Evolutionary conservation across 53 echinoderm and acorn worm species (phyloP).

Genomic region (Apostichopus leukothele): DNA sequence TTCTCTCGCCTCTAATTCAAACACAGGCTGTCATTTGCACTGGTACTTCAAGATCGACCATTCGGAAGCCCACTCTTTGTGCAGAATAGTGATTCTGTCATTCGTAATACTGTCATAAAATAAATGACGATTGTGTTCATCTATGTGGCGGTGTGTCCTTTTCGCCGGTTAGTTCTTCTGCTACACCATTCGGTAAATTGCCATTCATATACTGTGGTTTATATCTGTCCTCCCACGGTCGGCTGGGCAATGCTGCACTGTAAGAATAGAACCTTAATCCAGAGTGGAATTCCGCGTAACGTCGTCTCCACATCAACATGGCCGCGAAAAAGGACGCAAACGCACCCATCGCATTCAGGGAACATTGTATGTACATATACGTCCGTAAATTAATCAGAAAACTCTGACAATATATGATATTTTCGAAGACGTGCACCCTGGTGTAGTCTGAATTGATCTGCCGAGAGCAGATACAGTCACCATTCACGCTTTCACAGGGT

Average conservation of each 20-base stretch:
- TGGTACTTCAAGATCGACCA: no score
- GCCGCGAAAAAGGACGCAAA: slow-evolving; percentile 85
- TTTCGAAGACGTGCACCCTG: slow-evolving; percentile 73
- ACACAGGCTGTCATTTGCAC: no score
- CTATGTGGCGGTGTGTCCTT: slow-evolving; percentile 1
- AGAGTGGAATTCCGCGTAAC: slow-evolving; percentile 97
- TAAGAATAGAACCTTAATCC: slow-evolving; percentile 96
- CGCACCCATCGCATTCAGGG: slow-evolving; percentile 92
- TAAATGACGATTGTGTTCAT: neutral
- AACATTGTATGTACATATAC: slow-evolving; percentile 91
- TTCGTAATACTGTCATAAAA: neutral
- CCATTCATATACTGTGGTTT: slow-evolving; percentile 85
- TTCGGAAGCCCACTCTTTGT: no score
- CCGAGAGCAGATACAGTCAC: slow-evolving; percentile 65
- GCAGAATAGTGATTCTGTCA: neutral
- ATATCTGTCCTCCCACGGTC: slow-evolving; percentile 84
- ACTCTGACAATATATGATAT: slow-evolving; percentile 76
- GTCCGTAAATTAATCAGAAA: slow-evolving; percentile 87
- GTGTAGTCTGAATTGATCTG: slow-evolving; percentile 59
- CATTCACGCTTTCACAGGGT: slow-evolving; percentile 47
- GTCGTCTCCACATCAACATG: slow-evolving; percentile 90
- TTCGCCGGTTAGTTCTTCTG: neutral
- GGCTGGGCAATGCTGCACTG: slow-evolving; percentile 90
- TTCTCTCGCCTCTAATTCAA: no score
- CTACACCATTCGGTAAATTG: slow-evolving; percentile 18